Evolutionary conservation across 2,797 vertebrate species (phyloP).

Genomic region (Discoglossus pictus): DNA sequence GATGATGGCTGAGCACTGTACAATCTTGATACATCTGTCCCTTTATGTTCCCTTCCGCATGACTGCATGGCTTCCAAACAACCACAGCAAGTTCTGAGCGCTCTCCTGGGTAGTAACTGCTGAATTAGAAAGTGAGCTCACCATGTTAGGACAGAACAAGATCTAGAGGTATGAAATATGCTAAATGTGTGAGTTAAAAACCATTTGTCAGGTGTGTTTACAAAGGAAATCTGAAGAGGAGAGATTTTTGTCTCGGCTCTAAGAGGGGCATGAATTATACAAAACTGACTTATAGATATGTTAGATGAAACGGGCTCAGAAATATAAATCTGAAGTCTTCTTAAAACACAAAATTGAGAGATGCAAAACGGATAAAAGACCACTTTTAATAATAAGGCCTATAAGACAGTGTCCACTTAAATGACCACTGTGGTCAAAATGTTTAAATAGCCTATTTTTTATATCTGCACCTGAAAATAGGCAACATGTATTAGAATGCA

Average conservation of each 20-base stretch:
- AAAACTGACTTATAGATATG: too few relatives aligned
- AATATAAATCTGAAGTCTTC: too few relatives aligned
- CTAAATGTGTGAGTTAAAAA: constrained; percentile 22
- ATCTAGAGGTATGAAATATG: constrained; percentile 10
- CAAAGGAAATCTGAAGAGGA: background rate
- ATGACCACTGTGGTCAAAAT: too few relatives aligned
- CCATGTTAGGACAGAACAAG: constrained; percentile 25
- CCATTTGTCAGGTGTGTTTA: background rate
- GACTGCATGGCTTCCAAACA: constrained; percentile 22
- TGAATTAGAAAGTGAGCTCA: constrained; percentile 17
- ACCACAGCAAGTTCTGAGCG: constrained; percentile 6
- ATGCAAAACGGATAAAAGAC: too few relatives aligned
- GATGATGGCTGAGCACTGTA: constrained; percentile 1
- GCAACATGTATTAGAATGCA: too few relatives aligned
- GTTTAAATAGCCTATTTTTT: too few relatives aligned
- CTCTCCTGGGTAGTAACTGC: constrained; percentile 18
- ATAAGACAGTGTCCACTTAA: too few relatives aligned
- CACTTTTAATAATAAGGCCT: too few relatives aligned
- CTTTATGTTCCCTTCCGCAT: constrained; percentile 30
- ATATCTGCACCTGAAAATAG: too few relatives aligned
- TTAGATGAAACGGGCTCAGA: too few relatives aligned
- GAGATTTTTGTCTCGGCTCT: background rate
- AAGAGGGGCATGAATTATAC: too few relatives aligned
- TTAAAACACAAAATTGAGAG: too few relatives aligned
- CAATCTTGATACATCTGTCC: constrained; percentile 21